These are phyloP conservation scores for Drosophila gunungcola DNA, from an alignment of 1,140 invertebrate species.

Conservation along the genomic window DNA sequence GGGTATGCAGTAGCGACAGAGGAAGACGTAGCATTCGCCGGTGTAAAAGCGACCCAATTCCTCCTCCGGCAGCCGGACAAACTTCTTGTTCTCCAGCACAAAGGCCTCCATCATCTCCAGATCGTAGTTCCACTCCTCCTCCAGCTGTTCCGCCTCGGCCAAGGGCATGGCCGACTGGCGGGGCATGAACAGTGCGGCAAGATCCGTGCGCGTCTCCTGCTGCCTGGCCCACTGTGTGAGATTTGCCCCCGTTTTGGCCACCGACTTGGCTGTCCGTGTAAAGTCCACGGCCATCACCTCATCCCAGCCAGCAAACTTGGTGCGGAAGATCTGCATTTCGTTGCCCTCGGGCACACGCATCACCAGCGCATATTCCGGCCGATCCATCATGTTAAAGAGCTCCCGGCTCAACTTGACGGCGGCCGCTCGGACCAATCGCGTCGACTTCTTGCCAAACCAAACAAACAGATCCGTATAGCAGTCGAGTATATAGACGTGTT, in stretches of 20 bases:
- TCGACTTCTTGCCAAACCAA: conserved; percentile 99
- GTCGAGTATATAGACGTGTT: conserved; percentile 99
- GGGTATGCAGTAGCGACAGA: conserved; percentile 97
- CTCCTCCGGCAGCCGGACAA: conserved; percentile 97
- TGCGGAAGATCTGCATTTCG: conserved; percentile 96
- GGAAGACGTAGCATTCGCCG: conserved; percentile 98
- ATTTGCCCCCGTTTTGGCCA: conserved; percentile 97
- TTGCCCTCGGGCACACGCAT: conserved; percentile 95
- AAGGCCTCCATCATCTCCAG: conserved; percentile 98
- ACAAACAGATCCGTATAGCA: conserved; percentile 98
- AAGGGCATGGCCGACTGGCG: conserved; percentile 94
- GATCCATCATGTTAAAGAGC: conserved; percentile 95
- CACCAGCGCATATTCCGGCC: conserved; percentile 95
- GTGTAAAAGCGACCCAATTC: conserved; percentile 97
- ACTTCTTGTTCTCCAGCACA: conserved; percentile 98
- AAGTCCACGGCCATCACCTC: conserved; percentile 99
- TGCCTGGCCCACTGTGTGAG: conserved; percentile 96
- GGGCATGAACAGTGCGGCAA: conserved; percentile 97
- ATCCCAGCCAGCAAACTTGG: conserved; percentile 99
- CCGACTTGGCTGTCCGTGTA: conserved; percentile 98
- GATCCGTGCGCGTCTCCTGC: conserved; percentile 95
- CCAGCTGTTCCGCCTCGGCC: conserved; percentile 94
- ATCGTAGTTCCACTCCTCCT: conserved; percentile 98
- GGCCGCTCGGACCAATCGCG: conserved; percentile 96
- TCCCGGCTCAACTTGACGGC: conserved; percentile 98